These are phyloP conservation scores for Drosophila suzukii DNA, from an alignment of 1,140 invertebrate genomes.

Conservation along the genomic window DNA sequence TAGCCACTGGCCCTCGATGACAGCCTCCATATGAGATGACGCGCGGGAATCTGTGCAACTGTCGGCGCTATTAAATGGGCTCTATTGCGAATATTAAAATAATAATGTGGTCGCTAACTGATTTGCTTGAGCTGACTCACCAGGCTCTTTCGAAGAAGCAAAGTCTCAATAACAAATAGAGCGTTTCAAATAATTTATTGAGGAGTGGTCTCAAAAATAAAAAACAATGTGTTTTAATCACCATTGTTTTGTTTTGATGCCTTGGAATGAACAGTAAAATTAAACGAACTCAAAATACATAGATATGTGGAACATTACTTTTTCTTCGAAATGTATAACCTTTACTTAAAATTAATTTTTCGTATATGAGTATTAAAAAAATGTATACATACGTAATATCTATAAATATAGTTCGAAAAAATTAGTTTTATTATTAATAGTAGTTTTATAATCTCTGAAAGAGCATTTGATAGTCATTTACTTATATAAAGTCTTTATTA, in stretches of 20 bases:
- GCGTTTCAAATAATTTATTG: not conserved
- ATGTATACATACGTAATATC: no score
- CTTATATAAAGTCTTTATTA: not conserved
- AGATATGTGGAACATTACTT: no score
- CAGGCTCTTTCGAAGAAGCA: not conserved
- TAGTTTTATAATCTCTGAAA: not conserved
- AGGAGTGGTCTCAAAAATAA: not conserved
- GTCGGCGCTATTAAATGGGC: slow-evolving; percentile 15
- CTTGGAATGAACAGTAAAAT: slow-evolving; percentile 4
- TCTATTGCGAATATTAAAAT: slow-evolving; percentile 25
- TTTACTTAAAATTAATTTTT: no score
- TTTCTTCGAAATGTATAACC: no score
- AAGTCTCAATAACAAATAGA: not conserved
- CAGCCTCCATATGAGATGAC: slow-evolving; percentile 29
- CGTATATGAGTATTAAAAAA: no score
- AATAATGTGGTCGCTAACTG: not conserved
- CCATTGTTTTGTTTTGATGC: slow-evolving; percentile 10
- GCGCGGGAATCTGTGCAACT: slow-evolving; percentile 55
- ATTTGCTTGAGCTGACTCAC: slow-evolving; percentile 1
- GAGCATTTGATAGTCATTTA: not conserved
- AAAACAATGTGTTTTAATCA: not conserved
- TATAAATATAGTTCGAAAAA: no score
- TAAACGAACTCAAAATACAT: not conserved
- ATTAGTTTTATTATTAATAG: no score
- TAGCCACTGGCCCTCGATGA: slow-evolving; percentile 54